Evolutionary conservation across 2,113 vertebrate species (phyloP).

Genomic region (Nothoprocta perdicaria): DNA sequence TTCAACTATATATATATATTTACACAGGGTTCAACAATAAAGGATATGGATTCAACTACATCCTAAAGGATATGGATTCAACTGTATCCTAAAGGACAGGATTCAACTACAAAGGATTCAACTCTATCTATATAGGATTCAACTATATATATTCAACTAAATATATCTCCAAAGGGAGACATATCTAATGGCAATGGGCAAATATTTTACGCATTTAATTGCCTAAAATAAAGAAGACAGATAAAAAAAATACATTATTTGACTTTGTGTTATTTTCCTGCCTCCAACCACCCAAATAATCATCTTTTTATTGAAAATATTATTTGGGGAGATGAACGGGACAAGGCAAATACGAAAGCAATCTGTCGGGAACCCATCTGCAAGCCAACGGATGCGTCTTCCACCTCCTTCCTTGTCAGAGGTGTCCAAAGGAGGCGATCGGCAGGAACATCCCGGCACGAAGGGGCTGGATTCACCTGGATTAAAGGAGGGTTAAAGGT

Average conservation of each 20-base stretch:
- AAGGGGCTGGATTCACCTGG: not conserved
- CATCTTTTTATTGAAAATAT: not conserved
- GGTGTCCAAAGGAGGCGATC: rapidly evolving
- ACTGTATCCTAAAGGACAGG: too few relatives aligned
- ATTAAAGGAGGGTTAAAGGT: not conserved
- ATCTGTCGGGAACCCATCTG: rapidly evolving
- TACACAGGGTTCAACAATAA: too few relatives aligned
- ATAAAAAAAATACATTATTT: not conserved
- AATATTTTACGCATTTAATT: not conserved
- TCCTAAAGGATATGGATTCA: too few relatives aligned
- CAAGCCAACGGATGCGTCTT: rapidly evolving
- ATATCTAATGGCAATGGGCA: too few relatives aligned
- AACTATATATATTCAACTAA: not conserved
- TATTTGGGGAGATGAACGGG: not conserved
- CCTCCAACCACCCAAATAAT: not conserved
- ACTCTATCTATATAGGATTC: not conserved
- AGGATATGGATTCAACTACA: too few relatives aligned
- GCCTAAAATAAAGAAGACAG: not conserved
- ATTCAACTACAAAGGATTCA: too few relatives aligned
- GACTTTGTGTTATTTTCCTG: not conserved
- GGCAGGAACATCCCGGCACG: not conserved
- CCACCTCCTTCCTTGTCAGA: rapidly evolving
- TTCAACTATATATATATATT: not conserved
- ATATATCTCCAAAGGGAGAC: not conserved
- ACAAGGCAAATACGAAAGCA: not conserved